phyloP scores from a whole-genome alignment of 1,140 invertebrate species.

The Reticulitermes speratus region DNA sequence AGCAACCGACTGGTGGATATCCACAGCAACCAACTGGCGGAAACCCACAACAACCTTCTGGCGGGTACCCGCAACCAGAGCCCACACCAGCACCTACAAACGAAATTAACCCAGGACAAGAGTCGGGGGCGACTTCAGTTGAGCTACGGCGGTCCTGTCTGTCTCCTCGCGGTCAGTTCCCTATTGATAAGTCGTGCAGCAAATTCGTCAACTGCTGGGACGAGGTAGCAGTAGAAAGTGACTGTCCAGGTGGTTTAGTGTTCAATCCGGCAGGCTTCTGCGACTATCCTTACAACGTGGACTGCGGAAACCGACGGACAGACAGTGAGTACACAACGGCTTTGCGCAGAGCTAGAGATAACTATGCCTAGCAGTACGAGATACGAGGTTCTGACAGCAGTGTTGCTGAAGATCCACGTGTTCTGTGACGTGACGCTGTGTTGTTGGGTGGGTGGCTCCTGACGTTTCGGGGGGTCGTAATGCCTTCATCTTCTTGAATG shows the following conservation, averaged over 20 bases:
- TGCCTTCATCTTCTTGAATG: too few species aligned
- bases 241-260: constrained; percentile 59
- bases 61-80: constrained; percentile 11
- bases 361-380: too few species aligned
- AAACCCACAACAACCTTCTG: constrained; percentile 34
- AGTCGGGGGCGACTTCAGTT: constrained; percentile 37
- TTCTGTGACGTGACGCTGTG: too few species aligned
- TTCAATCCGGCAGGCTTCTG: constrained; percentile 62
- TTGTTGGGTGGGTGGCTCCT: too few species aligned
- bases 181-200: constrained; percentile 57
- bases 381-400: too few species aligned
- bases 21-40: constrained; percentile 36
- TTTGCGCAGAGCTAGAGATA: too few species aligned
- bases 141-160: constrained; percentile 41
- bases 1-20: constrained; percentile 22
- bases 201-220: constrained; percentile 72
- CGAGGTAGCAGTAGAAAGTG: constrained; percentile 61
- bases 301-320: constrained; percentile 49
- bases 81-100: background rate
- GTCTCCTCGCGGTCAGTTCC: constrained; percentile 56
- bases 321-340: background rate
- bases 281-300: constrained; percentile 62
- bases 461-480: too few species aligned
- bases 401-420: too few species aligned
- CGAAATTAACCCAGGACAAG: constrained; percentile 20